Evolutionary conservation across 2,113 vertebrate genomes (phyloP).

Genomic region (Poeciliopsis retropinna): DNA sequence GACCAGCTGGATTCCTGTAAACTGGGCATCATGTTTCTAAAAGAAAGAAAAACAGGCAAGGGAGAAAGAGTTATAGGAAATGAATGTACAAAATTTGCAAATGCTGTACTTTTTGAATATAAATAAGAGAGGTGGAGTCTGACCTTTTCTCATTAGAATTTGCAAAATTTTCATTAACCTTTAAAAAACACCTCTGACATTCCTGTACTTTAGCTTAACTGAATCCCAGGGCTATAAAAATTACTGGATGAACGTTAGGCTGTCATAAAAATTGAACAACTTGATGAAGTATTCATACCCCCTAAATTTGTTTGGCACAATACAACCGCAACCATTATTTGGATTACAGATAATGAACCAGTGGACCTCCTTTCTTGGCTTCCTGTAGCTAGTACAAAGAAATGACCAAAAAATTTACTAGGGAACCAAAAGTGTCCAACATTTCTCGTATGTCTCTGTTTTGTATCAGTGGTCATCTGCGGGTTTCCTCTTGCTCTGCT

Average conservation of each 20-base stretch:
- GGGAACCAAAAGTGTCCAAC: background rate
- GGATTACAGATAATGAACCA: too few relatives aligned
- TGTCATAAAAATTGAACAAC: background rate
- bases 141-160: constrained; percentile 50
- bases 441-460: constrained; percentile 14
- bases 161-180: constrained; percentile 63
- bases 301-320: background rate
- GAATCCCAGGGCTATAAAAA: constrained; percentile 24
- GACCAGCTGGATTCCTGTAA: constrained; percentile 97
- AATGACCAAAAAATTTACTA: background rate
- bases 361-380: too few relatives aligned
- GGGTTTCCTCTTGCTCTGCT: constrained; percentile 4
- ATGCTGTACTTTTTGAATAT: constrained; percentile 13
- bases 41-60: background rate
- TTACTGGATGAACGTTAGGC: constrained; percentile 36
- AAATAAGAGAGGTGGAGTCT: constrained; percentile 22
- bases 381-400: background rate
- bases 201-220: constrained; percentile 27
- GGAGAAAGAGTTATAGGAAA: background rate
- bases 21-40: constrained; percentile 98
- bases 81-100: background rate
- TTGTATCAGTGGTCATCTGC: constrained; percentile 5
- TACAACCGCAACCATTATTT: too few relatives aligned
- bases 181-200: constrained; percentile 60
- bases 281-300: background rate